Evolutionary conservation across 2,888 invertebrate genomes (phyloP).

Genomic region (Eupsilia transversa): DNA sequence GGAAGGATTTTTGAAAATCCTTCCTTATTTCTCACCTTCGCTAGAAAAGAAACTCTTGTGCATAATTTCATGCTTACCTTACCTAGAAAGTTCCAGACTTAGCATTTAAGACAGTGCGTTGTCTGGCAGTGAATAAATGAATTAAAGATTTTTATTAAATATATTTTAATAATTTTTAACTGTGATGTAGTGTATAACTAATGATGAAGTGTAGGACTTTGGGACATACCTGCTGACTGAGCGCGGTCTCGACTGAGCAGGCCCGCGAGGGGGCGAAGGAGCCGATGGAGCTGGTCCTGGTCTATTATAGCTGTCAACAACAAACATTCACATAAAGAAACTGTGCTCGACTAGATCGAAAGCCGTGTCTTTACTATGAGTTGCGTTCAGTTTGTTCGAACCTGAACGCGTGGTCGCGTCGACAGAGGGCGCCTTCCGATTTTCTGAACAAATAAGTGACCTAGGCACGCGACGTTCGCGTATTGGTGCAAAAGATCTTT

Average conservation of each 20-base stretch:
- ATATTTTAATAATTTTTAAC: not conserved
- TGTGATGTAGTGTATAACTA: too few relatives aligned
- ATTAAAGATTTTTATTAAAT: not conserved
- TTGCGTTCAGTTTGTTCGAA: not conserved
- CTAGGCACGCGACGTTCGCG: not conserved
- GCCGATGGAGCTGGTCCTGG: constrained; percentile 16
- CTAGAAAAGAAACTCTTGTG: not conserved
- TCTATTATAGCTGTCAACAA: constrained; percentile 26
- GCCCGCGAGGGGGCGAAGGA: not conserved
- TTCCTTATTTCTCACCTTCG: not conserved
- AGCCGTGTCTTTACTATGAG: too few relatives aligned
- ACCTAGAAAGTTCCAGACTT: not conserved
- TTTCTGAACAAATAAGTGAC: not conserved
- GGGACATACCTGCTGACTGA: constrained; percentile 54
- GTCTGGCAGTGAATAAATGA: not conserved
- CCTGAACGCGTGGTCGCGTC: not conserved
- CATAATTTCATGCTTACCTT: not conserved
- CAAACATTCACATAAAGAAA: constrained; percentile 7
- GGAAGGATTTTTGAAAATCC: too few relatives aligned
- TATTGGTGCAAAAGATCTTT: not conserved
- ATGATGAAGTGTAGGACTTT: not conserved
- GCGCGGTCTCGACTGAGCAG: constrained; percentile 14
- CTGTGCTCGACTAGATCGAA: not conserved
- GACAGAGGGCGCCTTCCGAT: not conserved
- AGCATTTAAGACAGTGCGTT: not conserved